Evolutionary conservation across 2,797 vertebrate genomes (phyloP).

Genomic region (Danio aesculapii): DNA sequence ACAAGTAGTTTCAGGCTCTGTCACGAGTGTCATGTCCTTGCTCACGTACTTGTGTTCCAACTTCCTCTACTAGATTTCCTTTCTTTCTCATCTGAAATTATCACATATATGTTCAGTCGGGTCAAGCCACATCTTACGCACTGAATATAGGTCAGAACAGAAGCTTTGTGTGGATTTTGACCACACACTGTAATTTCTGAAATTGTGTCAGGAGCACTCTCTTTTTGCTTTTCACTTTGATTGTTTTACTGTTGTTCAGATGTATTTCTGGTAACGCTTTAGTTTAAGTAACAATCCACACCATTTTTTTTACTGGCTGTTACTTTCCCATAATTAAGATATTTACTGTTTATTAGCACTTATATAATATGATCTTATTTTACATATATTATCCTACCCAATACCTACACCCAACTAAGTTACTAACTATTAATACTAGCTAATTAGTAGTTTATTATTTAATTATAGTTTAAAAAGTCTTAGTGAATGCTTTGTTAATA

Average conservation of each 20-base stretch:
- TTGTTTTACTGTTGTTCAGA: neutral
- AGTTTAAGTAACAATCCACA: no score
- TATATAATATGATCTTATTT: no score
- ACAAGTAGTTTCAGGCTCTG: conserved; percentile 25
- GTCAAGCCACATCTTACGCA: conserved; percentile 2
- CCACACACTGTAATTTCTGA: neutral
- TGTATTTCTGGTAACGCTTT: neutral
- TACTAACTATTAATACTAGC: no score
- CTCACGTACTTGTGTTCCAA: conserved; percentile 41
- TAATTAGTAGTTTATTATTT: no score
- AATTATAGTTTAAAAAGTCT: no score
- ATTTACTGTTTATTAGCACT: no score
- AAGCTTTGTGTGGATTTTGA: neutral
- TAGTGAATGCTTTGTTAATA: no score
- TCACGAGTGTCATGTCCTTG: conserved; percentile 39
- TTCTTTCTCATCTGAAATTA: neutral
- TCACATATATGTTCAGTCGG: neutral
- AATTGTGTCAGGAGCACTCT: neutral
- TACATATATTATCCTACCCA: no score
- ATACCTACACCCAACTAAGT: no score
- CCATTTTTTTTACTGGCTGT: no score
- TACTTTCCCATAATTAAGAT: no score
- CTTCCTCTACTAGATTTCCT: conserved; percentile 12
- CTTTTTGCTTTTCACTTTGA: neutral
- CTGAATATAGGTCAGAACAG: conserved; percentile 13